phyloP scores from a whole-genome alignment of 2,888 invertebrate species.

The Tetrapedia diversipes region DNA sequence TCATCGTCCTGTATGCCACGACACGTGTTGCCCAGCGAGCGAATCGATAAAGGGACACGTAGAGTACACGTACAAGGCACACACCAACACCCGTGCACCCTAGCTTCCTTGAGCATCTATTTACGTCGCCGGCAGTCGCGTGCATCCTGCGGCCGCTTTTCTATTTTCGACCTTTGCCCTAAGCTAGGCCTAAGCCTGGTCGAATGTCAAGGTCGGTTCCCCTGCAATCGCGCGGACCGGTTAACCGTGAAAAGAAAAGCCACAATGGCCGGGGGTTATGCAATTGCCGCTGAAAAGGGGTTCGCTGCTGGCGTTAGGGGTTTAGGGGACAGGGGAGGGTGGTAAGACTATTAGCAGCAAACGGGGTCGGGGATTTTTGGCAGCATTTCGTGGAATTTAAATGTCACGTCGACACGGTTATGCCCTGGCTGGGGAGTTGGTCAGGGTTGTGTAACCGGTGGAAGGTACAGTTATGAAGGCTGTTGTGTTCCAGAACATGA shows the following conservation, averaged over 20 bases:
- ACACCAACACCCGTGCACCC: constrained; percentile 8
- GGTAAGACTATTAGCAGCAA: neutral
- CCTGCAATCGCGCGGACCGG: constrained; percentile 52
- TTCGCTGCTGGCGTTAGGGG: neutral
- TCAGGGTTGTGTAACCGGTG: neutral
- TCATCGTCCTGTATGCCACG: too few species aligned
- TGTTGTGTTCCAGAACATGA: too few species aligned
- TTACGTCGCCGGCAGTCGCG: constrained; percentile 68
- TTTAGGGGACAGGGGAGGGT: too few species aligned
- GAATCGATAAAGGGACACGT: constrained; percentile 53
- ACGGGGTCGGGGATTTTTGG: constrained; percentile 4
- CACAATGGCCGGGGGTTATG: neutral
- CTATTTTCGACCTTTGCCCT: constrained; percentile 68
- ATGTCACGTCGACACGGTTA: neutral
- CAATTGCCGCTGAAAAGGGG: neutral
- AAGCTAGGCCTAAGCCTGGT: constrained; percentile 34
- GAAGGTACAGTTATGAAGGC: neutral
- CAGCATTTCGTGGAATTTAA: neutral
- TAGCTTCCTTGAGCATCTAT: constrained; percentile 58
- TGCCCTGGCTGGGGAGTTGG: neutral
- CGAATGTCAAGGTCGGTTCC: constrained; percentile 68
- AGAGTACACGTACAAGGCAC: too few species aligned
- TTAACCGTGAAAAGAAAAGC: constrained; percentile 16
- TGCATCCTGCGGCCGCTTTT: constrained; percentile 67
- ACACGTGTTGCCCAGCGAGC: constrained; percentile 30